These are phyloP conservation scores for Macrophya annulata DNA, from an alignment of 2,888 invertebrate genomes.

Conservation along the genomic window DNA sequence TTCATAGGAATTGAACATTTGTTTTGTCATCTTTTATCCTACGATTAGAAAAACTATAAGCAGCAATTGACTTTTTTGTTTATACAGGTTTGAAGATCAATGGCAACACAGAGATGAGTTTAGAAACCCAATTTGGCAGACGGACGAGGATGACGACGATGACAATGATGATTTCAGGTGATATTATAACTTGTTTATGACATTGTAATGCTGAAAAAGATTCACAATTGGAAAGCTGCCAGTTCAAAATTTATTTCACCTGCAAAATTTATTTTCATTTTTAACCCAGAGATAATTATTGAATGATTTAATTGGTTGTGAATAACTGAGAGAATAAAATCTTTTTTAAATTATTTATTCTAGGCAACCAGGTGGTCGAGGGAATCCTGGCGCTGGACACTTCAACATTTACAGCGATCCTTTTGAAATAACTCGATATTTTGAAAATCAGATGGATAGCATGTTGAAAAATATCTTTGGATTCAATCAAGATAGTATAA, in stretches of 20 bases:
- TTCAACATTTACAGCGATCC: constrained; percentile 84
- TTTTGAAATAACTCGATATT: constrained; percentile 83
- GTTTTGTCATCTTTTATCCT: not conserved
- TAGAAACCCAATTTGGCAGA: constrained; percentile 76
- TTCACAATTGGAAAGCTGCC: not conserved
- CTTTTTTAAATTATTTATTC: not conserved
- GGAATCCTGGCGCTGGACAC: constrained; percentile 57
- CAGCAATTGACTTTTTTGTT: not conserved
- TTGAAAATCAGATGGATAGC: constrained; percentile 83
- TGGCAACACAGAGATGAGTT: constrained; percentile 68
- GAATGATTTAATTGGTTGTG: not conserved
- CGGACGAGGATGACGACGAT: constrained; percentile 73
- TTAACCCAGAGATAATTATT: not conserved
- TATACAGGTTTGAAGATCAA: constrained; percentile 59
- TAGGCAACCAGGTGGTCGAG: constrained; percentile 24
- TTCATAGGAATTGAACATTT: not conserved
- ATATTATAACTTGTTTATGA: constrained; percentile 24
- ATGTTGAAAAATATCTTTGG: constrained; percentile 80
- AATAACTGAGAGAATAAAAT: not conserved
- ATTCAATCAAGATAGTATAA: constrained; percentile 59
- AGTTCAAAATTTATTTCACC: not conserved
- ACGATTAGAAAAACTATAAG: not conserved
- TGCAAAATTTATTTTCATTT: not conserved
- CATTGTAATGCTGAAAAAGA: not conserved
- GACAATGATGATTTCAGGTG: constrained; percentile 73